These are phyloP conservation scores for Mactra quadrangularis DNA, from an alignment of 1,140 invertebrate genomes.

Conservation along the genomic window DNA sequence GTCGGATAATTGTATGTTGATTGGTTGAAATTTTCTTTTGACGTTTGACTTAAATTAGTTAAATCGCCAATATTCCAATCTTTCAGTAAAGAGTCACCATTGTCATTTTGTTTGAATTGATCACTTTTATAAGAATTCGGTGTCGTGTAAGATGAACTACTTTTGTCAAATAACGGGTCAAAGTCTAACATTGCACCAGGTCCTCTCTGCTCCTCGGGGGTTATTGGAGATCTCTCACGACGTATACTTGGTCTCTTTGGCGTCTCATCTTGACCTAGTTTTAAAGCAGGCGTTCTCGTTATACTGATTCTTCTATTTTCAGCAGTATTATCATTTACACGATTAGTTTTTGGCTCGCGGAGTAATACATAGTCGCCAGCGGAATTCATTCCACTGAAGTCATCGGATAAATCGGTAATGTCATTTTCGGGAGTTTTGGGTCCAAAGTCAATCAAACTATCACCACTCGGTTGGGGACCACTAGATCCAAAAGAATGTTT, in stretches of 20 bases:
- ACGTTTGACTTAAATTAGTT: slow-evolving; percentile 1
- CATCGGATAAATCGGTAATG: slow-evolving; percentile 1
- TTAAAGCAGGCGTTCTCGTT: slow-evolving; percentile 37
- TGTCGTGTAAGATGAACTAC: neutral
- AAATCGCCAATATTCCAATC: slow-evolving; percentile 43
- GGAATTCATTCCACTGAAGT: slow-evolving; percentile 15
- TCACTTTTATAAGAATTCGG: neutral
- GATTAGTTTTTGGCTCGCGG: slow-evolving; percentile 13
- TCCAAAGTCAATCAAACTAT: slow-evolving; percentile 17
- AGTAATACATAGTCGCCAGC: slow-evolving; percentile 48
- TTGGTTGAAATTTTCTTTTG: slow-evolving; percentile 3
- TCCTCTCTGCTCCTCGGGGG: slow-evolving; percentile 1
- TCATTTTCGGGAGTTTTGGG: neutral
- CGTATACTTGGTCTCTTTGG: slow-evolving; percentile 45
- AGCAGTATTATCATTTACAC: neutral
- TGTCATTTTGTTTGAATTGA: neutral
- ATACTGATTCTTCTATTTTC: slow-evolving; percentile 35
- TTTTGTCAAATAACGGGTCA: slow-evolving; percentile 33
- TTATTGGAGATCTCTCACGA: slow-evolving; percentile 23
- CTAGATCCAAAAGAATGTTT: slow-evolving; percentile 10
- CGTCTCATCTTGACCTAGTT: slow-evolving; percentile 43
- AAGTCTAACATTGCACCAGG: slow-evolving; percentile 38
- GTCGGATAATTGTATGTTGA: neutral
- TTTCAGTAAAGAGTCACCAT: slow-evolving; percentile 43
- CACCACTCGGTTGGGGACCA: neutral